Conservation (phyloP, 2,797 vertebrate genomes). For the Platalea minor region DNA sequence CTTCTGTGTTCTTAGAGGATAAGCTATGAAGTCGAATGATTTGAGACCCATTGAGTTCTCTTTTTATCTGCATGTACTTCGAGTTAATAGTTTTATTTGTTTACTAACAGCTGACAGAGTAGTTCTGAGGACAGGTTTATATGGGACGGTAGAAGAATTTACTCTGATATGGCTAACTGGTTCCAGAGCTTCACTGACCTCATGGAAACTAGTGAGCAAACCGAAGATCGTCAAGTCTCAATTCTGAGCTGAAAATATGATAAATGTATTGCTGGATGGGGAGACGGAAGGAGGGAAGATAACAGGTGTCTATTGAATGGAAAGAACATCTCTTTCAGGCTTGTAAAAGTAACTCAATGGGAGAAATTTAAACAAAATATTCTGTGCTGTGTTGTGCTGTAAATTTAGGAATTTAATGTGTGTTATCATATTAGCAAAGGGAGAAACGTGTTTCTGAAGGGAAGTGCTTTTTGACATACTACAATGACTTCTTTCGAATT, state of each 20-base stretch:
- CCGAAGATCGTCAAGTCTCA: neutral
- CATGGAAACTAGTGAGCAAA: neutral
- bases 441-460: neutral
- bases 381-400: neutral
- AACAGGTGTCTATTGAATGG: neutral
- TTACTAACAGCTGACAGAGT: neutral
- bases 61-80: neutral
- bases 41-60: neutral
- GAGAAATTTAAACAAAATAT: neutral
- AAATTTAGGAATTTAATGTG: neutral
- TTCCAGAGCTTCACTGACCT: neutral
- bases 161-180: neutral
- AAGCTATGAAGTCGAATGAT: neutral
- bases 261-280: neutral
- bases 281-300: neutral
- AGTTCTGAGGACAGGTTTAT: neutral
- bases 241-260: neutral
- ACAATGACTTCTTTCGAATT: neutral
- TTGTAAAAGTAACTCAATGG: neutral
- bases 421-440: neutral
- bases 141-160: neutral
- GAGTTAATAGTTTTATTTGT: neutral
- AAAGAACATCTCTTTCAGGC: neutral
- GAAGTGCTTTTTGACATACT: neutral
- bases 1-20: neutral